Evolutionary conservation across 1,140 invertebrate species (phyloP), one percentile per base, ranked within the genome.

Genomic region (Achroia grisella): DNA sequence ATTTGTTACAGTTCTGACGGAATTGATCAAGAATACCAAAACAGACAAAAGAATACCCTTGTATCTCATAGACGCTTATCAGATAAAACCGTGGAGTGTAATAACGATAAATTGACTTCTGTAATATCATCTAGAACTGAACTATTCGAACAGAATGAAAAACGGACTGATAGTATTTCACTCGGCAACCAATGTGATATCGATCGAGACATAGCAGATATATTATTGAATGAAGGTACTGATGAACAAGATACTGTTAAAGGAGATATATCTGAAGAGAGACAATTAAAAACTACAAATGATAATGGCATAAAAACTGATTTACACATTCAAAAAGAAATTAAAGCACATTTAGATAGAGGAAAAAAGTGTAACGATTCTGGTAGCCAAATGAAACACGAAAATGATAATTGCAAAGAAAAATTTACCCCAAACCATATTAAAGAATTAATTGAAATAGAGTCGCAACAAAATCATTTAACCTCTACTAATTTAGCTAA

Each of bases 401-500:
- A 71, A 44, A 50, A 36, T 53, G 69, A 73, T 36, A 50, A 47
- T 39, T 51, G 35, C 14, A 70, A 52, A 39, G 64, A 71, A n/a
- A 57, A 55, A 28, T 47, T 46, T 29, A 48, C 54, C 40, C 56
- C 50, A 34, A 73, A 65, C 51, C 51, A 68, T 39, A 48, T 69
- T 27, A 48, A 71, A 56, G 67, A 78, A 40, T 48, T 69, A 39
- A 36, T 62, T 23, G 54, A 62, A 28, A 53, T 61, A 50, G 69
- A 69, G 42, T 39, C 56, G 5, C 64, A 62, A 44, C 43, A 62
- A 27, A 69, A 62, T 52, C 67, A 71, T 42, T 62, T 75, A 10
- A 65, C 69, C 63, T 31, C 49, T 33, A 39, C 59, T 39, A 69
- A 62, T 48, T 67, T 52, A 44, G 57, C 66, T 10, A 75, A 75